Evolutionary conservation across 2,797 vertebrate genomes (phyloP).

Genomic region (Streptopelia turtur): DNA sequence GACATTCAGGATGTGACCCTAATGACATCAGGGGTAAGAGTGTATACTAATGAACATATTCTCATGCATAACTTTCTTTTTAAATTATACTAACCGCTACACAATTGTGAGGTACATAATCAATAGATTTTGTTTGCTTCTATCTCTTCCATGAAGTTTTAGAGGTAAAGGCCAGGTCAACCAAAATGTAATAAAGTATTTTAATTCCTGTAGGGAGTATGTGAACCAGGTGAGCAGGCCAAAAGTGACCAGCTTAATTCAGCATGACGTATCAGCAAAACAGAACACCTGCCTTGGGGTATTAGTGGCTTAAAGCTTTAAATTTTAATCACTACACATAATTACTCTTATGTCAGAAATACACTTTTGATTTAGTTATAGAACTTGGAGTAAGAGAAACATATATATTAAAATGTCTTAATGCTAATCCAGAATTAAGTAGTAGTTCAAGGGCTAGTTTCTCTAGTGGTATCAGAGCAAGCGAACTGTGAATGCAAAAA

Average conservation of each 20-base stretch:
- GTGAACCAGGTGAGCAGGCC: background rate
- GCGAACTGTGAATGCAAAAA: background rate
- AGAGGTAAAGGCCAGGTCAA: background rate
- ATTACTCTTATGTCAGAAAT: constrained; percentile 6
- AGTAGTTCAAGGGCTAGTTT: background rate
- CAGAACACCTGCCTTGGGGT: background rate
- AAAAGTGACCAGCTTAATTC: constrained; percentile 21
- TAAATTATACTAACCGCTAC: background rate
- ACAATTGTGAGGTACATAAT: background rate
- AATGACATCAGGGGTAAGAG: background rate
- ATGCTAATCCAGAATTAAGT: background rate
- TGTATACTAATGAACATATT: background rate
- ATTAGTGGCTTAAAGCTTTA: background rate
- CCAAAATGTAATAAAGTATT: constrained; percentile 9
- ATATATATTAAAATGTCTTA: background rate
- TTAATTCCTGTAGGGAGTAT: background rate
- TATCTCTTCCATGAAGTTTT: background rate
- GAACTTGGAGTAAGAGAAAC: background rate
- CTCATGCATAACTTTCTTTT: background rate
- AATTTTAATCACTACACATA: constrained; percentile 15
- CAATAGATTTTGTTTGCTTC: background rate
- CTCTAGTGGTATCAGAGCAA: background rate
- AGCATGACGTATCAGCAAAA: constrained; percentile 7
- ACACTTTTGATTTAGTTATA: background rate
- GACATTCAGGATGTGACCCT: background rate